Evolutionary conservation across 2,888 invertebrate genomes (phyloP), one percentile per base, ranked within the genome.

Genomic region (Plebejus argus): DNA sequence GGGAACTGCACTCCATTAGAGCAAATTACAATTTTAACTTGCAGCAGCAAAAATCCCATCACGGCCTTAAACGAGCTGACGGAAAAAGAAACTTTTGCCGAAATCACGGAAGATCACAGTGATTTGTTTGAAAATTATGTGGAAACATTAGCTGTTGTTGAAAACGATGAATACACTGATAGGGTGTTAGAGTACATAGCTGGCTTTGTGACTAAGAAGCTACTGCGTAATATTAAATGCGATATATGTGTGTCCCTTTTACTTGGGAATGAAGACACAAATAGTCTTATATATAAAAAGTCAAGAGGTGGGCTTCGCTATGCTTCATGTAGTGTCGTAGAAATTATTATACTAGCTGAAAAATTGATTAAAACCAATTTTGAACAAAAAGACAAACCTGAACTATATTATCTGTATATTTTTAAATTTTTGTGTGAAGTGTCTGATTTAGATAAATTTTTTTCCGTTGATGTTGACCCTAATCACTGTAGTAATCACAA

Each of bases 11-110:
- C 79, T 23, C 79, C 80, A 0, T 33, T 82, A 12, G 78, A 81
- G 39, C 79, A 82, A 70, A 74, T 82, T 10, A 79, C 78, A 49
- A 81, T 82, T 70, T 76, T 81, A 28, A 82, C 70, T 0, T 81
- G 81, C 35, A 79, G 81, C 1, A 81, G 81, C 23, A 76, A 61
- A 45, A 70, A 49, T 76, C 76, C 76, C 39, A 70, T 70, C 18
- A 66, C 35, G 8, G 20, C 10, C 20, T 45, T 76, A 66, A 66
- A 76, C 18, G 39, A 70, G 23, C 66, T 70, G n/a, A 45, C 76
- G 15, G 45, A 61, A 76, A 76, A 20, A 61, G 39, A 61, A 35
- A 66, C n/a, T 20, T 66, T 76, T 76, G 76, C 39, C n/a, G 76
- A 61, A 53, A 53, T 53, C 53, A 53, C 53, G 18, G 53, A 53